Base-by-base conservation (phyloP, 2,113 vertebrate genomes). In the Tachysurus fulvidraco region DNA sequence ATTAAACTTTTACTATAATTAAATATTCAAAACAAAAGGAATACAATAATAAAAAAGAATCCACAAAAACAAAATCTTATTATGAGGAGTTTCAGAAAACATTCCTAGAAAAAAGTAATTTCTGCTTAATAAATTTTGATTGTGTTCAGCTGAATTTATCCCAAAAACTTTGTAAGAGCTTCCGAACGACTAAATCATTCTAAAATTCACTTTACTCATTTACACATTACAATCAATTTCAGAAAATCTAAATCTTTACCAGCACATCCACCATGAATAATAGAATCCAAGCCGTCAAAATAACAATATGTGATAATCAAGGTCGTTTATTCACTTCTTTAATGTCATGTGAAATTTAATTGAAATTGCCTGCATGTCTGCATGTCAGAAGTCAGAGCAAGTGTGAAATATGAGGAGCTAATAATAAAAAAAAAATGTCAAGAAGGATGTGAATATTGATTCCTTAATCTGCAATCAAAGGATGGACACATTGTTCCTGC, bases 361-460 rank as follows among this genome's bases (percentile, higher is more conserved):
- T 89, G 17, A n/a, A 69, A 71, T 87, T 71, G 69, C 78, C 52
- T 86, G 73, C 46, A 30, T 54, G 46, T 44, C 57, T 25, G 23
- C 55, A 80, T 64, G 59, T 64, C 83, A 17, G 46, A 62, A n/a
- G 79, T 69, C 17, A 23, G 69, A 60, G 14, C 73, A 89, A 11
- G 60, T 55, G 52, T 57, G 55, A 41, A 64, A 87, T 85, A 80
- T 83, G 59, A 84, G 46, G 23, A 82, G 30, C 83, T 88, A 86
- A 88, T 88, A 83, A 50, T 50, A 50, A 50, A 50, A 50, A 50
- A 86, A 90, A 88, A 88, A 86, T 81, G 82, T 88, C 81, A 84
- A 67, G 65, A 88, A 41, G 80, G 80, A 83, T 80, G 76, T 73
- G 83, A 54, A 88, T 89, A 88, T 90, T 88, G 84, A 90, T 88